Percentiles rank a stretch among this genome's conserved stretches.
phyloP scores from a whole-genome alignment of 2,888 invertebrate genomes.

The Stenotaenia linearis region DNA sequence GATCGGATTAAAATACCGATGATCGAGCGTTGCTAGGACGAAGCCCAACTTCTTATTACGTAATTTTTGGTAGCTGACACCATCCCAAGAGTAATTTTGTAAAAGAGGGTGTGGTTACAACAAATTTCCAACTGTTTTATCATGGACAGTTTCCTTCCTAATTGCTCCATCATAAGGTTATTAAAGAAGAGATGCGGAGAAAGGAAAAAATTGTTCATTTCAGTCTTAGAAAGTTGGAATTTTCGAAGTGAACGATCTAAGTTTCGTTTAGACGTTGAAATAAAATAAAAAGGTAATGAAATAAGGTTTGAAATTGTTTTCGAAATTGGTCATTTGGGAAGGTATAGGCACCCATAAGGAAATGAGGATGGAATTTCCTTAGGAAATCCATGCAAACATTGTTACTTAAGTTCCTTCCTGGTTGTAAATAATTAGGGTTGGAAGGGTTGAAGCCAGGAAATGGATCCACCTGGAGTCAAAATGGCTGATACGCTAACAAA shows the following conservation, averaged over 20 bases:
- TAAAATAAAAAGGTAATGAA: background rate
- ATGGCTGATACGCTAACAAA: background rate
- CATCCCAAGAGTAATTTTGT: constrained; percentile 26
- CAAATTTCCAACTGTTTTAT: constrained; percentile 26
- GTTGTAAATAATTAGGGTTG: constrained; percentile 26
- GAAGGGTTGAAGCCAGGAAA: constrained; percentile 16
- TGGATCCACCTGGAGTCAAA: constrained; percentile 21
- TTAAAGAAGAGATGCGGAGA: constrained; percentile 6
- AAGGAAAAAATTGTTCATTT: background rate
- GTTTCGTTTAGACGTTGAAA: background rate
- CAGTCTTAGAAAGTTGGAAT: background rate
- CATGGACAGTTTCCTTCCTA: constrained; percentile 26
- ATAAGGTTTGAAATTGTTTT: background rate
- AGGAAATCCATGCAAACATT: constrained; percentile 26
- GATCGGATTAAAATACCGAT: too few species aligned
- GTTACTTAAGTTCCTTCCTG: constrained; percentile 24
- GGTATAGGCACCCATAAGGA: constrained; percentile 19
- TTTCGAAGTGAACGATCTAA: too few species aligned
- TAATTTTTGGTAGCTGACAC: constrained; percentile 26
- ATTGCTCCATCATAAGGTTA: constrained; percentile 19
- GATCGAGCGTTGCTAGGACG: background rate
- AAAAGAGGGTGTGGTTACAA: constrained; percentile 20
- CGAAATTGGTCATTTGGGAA: constrained; percentile 17
- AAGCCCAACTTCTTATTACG: constrained; percentile 3
- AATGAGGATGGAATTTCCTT: constrained; percentile 26